These are phyloP conservation scores for Oscheius sp. DNA, from an alignment of 2,888 invertebrate genomes.

Conservation along the genomic window DNA sequence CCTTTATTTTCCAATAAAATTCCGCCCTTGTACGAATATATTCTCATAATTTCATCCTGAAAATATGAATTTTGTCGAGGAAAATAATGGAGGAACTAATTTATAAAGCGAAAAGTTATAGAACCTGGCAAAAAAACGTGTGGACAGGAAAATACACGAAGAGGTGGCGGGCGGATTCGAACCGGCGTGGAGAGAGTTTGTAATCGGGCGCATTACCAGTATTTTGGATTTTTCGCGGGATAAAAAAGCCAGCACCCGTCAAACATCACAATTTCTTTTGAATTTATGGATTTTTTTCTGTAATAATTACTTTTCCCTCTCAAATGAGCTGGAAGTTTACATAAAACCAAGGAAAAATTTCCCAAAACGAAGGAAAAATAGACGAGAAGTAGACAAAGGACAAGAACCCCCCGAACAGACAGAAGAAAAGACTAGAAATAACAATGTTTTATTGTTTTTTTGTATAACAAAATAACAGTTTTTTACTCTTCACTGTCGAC, in stretches of 20 bases:
- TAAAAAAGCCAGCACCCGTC: no score
- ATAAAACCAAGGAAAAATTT: no score
- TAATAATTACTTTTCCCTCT: no score
- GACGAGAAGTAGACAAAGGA: no score
- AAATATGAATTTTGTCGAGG: background rate
- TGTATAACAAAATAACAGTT: slow-evolving; percentile 4
- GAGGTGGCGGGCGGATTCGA: background rate
- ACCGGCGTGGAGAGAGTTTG: background rate
- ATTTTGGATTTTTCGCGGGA: no score
- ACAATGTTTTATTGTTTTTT: slow-evolving; percentile 35
- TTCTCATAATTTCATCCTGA: slow-evolving; percentile 13
- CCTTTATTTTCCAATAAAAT: slow-evolving; percentile 12
- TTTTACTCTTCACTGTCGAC: slow-evolving; percentile 72
- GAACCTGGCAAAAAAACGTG: background rate
- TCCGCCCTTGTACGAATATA: background rate
- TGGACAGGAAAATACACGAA: background rate
- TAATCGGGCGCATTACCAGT: background rate
- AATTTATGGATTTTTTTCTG: no score
- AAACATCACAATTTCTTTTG: no score
- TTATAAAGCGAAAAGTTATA: background rate
- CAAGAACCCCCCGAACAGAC: no score
- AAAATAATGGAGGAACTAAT: background rate
- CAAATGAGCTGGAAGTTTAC: no score
- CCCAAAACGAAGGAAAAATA: no score
- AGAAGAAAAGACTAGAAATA: slow-evolving; percentile 2